Percentiles rank a stretch among this genome's conserved stretches.
phyloP scores from a whole-genome alignment of 1,140 invertebrate genomes.

The Acyrthosiphon pisum region DNA sequence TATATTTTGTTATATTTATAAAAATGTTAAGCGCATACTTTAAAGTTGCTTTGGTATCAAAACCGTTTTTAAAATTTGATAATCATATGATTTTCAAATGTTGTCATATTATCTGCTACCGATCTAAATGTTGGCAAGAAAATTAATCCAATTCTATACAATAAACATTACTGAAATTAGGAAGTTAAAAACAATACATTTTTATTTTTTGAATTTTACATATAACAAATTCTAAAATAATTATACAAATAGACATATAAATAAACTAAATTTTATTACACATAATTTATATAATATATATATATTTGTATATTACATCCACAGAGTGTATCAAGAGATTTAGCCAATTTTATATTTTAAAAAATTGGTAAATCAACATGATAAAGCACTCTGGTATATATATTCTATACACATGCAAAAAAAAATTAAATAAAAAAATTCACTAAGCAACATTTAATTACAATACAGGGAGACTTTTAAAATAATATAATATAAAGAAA shows the following conservation, averaged over 20 bases:
- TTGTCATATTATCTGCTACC: not conserved
- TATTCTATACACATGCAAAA: not conserved
- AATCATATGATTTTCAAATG: no score
- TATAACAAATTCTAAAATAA: slow-evolving; percentile 15
- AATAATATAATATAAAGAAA: not conserved
- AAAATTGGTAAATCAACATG: not conserved
- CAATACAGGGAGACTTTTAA: not conserved
- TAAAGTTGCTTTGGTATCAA: no score
- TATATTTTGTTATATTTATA: no score
- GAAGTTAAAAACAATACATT: slow-evolving; percentile 16
- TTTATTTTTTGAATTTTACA: slow-evolving; percentile 18
- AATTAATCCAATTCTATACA: not conserved
- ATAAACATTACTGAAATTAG: not conserved
- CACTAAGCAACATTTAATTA: slow-evolving; percentile 14
- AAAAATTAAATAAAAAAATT: slow-evolving; percentile 2
- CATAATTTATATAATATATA: not conserved
- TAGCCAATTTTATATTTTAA: not conserved
- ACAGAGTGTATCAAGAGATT: not conserved
- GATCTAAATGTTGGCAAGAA: not conserved
- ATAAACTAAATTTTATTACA: slow-evolving; percentile 14
- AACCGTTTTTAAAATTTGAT: no score
- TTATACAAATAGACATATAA: slow-evolving; percentile 9
- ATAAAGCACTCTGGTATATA: not conserved
- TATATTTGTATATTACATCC: not conserved
- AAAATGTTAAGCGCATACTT: no score